phyloP scores from a whole-genome alignment of 1,140 invertebrate species.

The Saccostrea echinata region DNA sequence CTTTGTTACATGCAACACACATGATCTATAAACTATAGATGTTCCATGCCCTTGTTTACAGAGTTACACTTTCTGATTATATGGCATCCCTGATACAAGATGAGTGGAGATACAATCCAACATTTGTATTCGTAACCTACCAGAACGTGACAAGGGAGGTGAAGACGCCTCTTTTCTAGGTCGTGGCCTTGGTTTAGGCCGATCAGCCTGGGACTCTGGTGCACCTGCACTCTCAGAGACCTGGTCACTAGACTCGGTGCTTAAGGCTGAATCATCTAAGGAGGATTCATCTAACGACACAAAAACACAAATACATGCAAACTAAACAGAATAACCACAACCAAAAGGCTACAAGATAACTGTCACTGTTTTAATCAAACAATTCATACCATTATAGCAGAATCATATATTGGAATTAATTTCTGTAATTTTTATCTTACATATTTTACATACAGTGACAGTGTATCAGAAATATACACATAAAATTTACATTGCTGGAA shows the following conservation, averaged over 20 bases:
- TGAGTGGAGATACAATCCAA: neutral
- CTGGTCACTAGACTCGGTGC: constrained; percentile 10
- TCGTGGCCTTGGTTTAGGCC: constrained; percentile 2
- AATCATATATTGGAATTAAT: neutral
- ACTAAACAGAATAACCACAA: constrained; percentile 32
- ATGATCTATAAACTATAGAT: neutral
- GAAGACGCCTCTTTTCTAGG: neutral
- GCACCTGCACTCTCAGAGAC: constrained; percentile 5
- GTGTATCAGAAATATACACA: neutral
- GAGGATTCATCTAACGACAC: constrained; percentile 34
- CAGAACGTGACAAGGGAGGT: neutral
- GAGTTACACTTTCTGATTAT: neutral
- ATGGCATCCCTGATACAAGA: neutral
- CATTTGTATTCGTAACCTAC: constrained; percentile 16
- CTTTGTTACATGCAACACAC: neutral
- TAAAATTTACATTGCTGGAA: neutral
- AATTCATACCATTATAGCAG: neutral
- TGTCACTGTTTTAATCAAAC: neutral
- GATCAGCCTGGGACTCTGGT: constrained; percentile 11
- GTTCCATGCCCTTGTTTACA: constrained; percentile 23
- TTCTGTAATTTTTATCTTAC: neutral
- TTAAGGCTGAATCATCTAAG: constrained; percentile 27
- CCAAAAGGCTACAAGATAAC: neutral
- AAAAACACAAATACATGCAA: constrained; percentile 46
- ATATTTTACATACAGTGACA: neutral